Evolutionary conservation across 1,140 invertebrate species (phyloP), one percentile per base, ranked within the genome.

Genomic region (Cotesia glomerata): DNA sequence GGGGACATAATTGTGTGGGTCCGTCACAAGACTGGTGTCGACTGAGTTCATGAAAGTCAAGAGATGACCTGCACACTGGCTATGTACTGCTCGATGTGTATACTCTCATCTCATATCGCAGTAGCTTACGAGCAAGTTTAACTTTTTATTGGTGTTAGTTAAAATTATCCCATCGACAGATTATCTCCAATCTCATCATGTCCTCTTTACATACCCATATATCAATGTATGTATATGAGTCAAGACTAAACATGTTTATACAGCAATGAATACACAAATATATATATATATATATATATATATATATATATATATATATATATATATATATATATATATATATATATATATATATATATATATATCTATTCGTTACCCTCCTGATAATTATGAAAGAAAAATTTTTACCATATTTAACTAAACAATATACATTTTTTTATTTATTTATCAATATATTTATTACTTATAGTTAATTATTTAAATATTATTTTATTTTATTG

Each of bases 21-120:
- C 75, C 61, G 61, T 74, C 74, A 77, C 59, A 77, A 69, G 71
- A 74, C 63, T 72, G 75, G 78, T 81, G 69, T 73, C 71, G 75
- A 84, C 82, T 84, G 80, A 78, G 76, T 80, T 83, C 76, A 81
- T 75, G 67, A 67, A 80, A 85, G 80, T 82, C 80, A 78, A 79
- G 75, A 77, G 82, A 84, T 85, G 82, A 85, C 83, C 82, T 70
- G 70, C 35, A 63, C 51, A 35, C 39, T 45, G 39, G 39, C 5
- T 45, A 45, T 11, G 39, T 45, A 8, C 39, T 45, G 8, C 7
- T 26, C 7, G 39, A 45, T 45, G 39, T 45, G 39, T 45, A 5
- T 45, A 5, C 39, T 45, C 39, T 45, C 39, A 52, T 45, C 56
- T 59, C 36, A 39, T 54, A 62, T 72, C 70, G 56, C 54, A 18